phyloP scores from a whole-genome alignment of 2,888 invertebrate genomes.

The Conistra vaccinii region DNA sequence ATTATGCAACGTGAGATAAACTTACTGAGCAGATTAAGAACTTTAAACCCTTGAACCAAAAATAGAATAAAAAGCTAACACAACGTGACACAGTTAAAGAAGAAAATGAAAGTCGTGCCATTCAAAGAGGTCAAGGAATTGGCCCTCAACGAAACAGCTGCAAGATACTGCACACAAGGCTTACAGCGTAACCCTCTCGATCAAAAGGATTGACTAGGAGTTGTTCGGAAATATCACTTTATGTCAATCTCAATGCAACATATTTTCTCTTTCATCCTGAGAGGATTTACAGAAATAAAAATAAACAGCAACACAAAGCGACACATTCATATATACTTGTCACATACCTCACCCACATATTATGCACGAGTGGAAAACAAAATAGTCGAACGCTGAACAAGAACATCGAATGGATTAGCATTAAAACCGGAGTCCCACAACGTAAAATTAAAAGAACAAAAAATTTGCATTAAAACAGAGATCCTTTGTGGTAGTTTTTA shows the following conservation, averaged over 20 bases:
- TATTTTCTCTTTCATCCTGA: background rate
- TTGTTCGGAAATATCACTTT: background rate
- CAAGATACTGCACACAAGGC: background rate
- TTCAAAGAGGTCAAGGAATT: constrained; percentile 21
- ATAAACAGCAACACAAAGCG: no score
- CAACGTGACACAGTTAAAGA: background rate
- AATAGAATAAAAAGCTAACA: background rate
- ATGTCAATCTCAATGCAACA: background rate
- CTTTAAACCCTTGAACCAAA: background rate
- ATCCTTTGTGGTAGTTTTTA: constrained; percentile 24
- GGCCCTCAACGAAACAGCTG: background rate
- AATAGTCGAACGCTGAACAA: background rate
- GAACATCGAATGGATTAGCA: background rate
- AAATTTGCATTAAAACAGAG: constrained; percentile 2
- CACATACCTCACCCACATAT: background rate
- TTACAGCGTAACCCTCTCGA: background rate
- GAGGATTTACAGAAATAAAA: no score
- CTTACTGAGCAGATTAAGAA: background rate
- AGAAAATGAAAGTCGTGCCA: background rate
- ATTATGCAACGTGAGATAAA: background rate
- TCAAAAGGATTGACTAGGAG: background rate
- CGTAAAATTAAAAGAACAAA: background rate
- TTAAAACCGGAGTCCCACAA: background rate
- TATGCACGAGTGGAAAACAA: background rate
- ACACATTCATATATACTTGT: background rate